These are phyloP conservation scores for Darevskia nairensis DNA, from an alignment of 2,797 vertebrate genomes.

Conservation along the genomic window DNA sequence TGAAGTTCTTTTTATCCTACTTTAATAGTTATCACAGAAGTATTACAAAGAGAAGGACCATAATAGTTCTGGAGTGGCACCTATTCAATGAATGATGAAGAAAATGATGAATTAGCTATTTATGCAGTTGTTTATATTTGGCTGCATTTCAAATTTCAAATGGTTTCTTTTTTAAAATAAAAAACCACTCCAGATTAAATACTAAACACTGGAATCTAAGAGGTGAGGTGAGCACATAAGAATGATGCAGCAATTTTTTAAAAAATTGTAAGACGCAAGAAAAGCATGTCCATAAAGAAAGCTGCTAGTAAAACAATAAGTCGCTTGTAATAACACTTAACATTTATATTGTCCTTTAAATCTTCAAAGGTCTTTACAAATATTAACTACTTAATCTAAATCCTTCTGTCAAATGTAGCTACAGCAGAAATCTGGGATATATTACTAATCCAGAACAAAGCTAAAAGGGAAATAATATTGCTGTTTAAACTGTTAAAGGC, in stretches of 20 bases:
- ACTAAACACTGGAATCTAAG: not conserved
- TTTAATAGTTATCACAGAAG: constrained; percentile 1
- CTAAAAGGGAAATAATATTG: constrained; percentile 21
- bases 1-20: not conserved
- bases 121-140: not conserved
- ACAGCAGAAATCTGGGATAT: not conserved
- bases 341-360: constrained; percentile 1
- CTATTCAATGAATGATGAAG: constrained; percentile 5
- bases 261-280: not conserved
- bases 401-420: constrained; percentile 16
- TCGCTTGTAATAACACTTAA: constrained; percentile 5
- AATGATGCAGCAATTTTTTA: not conserved
- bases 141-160: constrained; percentile 5
- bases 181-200: not conserved
- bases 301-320: not conserved
- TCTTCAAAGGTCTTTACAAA: constrained; percentile 6
- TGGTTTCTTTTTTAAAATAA: not conserved
- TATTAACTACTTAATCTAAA: constrained; percentile 40
- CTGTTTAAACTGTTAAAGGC: constrained; percentile 1
- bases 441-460: constrained; percentile 10
- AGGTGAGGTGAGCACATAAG: not conserved
- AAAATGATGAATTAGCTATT: not conserved
- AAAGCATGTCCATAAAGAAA: constrained; percentile 10
- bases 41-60: not conserved
- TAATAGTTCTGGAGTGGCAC: not conserved